Base-by-base conservation (phyloP, 2,113 vertebrate species). In the Notarius lentiginosus region DNA sequence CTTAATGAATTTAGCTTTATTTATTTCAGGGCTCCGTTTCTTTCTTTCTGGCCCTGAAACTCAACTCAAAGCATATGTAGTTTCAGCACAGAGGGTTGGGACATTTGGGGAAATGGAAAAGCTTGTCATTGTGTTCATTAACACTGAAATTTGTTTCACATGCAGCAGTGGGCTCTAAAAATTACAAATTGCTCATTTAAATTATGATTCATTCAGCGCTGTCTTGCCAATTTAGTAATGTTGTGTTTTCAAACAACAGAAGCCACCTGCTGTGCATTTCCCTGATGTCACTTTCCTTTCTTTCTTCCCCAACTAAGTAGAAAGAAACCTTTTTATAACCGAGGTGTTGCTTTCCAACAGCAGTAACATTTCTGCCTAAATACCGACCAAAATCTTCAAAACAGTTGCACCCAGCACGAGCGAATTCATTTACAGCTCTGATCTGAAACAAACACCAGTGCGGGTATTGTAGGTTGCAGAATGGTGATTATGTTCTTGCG, bases 331-430 rank as follows among this genome's bases (percentile, higher is more conserved):
- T 22, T 76, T 68, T 18, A n/a, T 11, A 51, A n/a, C 27, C 15
- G 47, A 63, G 75, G n/a, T 65, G 24, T 65, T 56, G 17, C 12
- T 55, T 66, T 34, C 7, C 56, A 41, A 55, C 84, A 41, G 34
- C 18, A 34, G 93, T 91, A 91, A 89, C 56, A 84, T 89, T 17
- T 53, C 65, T 88, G 60, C 88, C 86, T 63, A 85, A 49, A 87
- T 90, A 91, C 90, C 92, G 60, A 91, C 87, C 88, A 87, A 85
- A 86, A 90, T 86, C 91, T 92, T 93, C 90, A 92, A 93, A 94
- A 93, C 91, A 88, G 83, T 72, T 77, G 0, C 65, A 80, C 93
- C 89, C 92, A 91, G 92, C 92, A 72, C 90, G 91, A 89, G 66
- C 79, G 89, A 90, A 82, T 90, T 92, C 86, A 80, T 93, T 91